Evolutionary conservation across 2,797 vertebrate genomes (phyloP), one percentile per base, ranked within the genome.

Genomic region (Aulostomus chinensis): DNA sequence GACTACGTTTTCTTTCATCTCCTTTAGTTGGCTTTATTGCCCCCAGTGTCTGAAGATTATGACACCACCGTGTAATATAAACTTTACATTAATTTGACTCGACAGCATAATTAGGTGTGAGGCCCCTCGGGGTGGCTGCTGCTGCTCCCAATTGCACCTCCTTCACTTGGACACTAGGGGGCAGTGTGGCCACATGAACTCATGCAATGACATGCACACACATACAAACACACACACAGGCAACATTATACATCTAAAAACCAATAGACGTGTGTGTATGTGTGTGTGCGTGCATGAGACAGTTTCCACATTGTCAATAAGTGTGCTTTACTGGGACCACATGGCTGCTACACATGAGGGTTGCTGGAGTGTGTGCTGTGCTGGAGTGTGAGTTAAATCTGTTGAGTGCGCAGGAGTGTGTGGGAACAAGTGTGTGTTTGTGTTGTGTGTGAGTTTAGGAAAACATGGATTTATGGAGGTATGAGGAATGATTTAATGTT

Each of bases 111-210:
- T 57, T 4, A 21, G 25, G 37, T 11, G 8, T 24, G 18, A 60
- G 12, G 47, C 4, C 8, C 36, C 43, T 56, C 43, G 2, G 34
- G 65, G 39, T 3, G 42, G 36, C n/a, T n/a, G n/a, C n/a, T 1
- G 29, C 18, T 0, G 13, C 24, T 45, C 12, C 5, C 9, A 0
- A 0, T 21, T 40, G 75, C 45, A 66, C 30, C 28, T 41, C 32
- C 25, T 9, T 2, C 3, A 0, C 2, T 29, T 0, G 1, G 38
- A 53, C 78, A 85, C 71, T 17, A 0, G 78, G 76, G 62, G 73
- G 70, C 66, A 83, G 70, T 73, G 38, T n/a, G n/a, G n/a, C n/a
- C n/a, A n/a, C n/a, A n/a, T n/a, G n/a, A n/a, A n/a, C n/a, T n/a
- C n/a, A n/a, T 8, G 18, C 46, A n/a, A n/a, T n/a, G n/a, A n/a